A percentile compares a stretch with the other conserved stretches of the same genome.
phyloP scores from a whole-genome alignment of 2,797 vertebrate genomes.

The Takifugu rubripes region DNA sequence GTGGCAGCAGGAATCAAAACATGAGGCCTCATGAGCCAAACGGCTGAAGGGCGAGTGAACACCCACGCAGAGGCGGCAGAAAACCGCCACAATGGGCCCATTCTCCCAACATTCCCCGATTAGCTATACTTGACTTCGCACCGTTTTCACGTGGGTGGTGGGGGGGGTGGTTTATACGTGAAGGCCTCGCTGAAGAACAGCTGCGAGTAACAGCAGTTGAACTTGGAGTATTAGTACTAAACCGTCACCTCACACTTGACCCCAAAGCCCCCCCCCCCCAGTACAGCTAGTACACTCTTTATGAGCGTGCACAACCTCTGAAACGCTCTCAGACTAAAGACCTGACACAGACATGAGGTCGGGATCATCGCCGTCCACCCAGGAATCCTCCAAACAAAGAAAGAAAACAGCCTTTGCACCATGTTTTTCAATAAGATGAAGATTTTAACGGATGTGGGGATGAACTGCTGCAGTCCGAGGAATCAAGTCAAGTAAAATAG shows the following conservation, averaged over 20 bases:
- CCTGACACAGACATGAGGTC: too few relatives aligned
- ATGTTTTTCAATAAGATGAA: too few relatives aligned
- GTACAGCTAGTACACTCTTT: not conserved
- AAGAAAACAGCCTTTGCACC: too few relatives aligned
- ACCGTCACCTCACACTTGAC: constrained; percentile 49
- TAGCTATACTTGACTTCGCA: constrained; percentile 9
- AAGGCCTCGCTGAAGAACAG: constrained; percentile 28
- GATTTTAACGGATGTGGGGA: too few relatives aligned
- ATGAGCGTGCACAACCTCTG: not conserved
- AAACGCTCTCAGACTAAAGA: too few relatives aligned
- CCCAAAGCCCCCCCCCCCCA: constrained; percentile 38
- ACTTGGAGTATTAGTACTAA: constrained; percentile 36
- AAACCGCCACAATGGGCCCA: not conserved
- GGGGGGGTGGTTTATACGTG: constrained; percentile 2
- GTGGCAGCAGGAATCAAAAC: not conserved
- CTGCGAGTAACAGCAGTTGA: constrained; percentile 43
- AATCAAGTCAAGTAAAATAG: not conserved
- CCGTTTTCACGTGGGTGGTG: constrained; percentile 19
- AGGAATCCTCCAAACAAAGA: too few relatives aligned
- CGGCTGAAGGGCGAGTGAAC: not conserved
- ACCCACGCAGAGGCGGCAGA: not conserved
- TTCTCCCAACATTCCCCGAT: not conserved
- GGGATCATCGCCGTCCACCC: too few relatives aligned
- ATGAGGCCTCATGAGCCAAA: not conserved
- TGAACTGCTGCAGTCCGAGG: not conserved